phyloP scores from a whole-genome alignment of 1,140 invertebrate genomes.

The Calephelis nemesis region DNA sequence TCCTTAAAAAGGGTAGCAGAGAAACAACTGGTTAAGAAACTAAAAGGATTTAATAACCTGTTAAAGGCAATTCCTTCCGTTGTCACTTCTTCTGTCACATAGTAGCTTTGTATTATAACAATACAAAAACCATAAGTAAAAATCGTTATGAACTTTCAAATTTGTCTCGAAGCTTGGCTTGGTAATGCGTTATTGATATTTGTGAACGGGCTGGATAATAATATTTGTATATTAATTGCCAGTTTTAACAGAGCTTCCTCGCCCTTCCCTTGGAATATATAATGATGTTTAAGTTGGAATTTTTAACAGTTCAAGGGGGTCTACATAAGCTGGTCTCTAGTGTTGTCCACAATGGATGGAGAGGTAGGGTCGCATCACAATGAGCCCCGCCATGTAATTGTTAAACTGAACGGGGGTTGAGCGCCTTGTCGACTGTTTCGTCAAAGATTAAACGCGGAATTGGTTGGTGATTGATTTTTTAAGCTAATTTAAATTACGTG shows the following conservation, averaged over 20 bases:
- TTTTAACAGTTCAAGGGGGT: slow-evolving; percentile 40
- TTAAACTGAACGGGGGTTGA: slow-evolving; percentile 73
- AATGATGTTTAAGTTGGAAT: slow-evolving; percentile 34
- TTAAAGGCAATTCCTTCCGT: no score
- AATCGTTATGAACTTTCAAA: slow-evolving; percentile 75
- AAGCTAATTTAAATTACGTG: slow-evolving; percentile 10
- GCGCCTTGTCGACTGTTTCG: slow-evolving; percentile 69
- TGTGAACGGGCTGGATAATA: slow-evolving; percentile 76
- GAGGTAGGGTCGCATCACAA: slow-evolving; percentile 72
- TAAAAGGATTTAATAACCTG: no score
- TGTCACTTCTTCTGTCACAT: no score
- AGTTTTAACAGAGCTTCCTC: slow-evolving; percentile 46
- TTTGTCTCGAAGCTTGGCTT: slow-evolving; percentile 52
- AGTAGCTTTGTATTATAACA: no score
- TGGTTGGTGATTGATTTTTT: slow-evolving; percentile 27
- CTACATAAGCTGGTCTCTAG: slow-evolving; percentile 49
- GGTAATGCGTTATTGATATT: slow-evolving; percentile 78
- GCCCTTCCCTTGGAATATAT: slow-evolving; percentile 27
- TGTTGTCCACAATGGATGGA: slow-evolving; percentile 70
- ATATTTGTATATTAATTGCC: slow-evolving; percentile 70
- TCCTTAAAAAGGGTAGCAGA: no score
- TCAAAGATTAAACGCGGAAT: slow-evolving; percentile 56
- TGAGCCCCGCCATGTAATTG: slow-evolving; percentile 73
- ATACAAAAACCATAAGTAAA: slow-evolving; percentile 34
- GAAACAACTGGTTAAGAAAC: no score